phyloP scores from a whole-genome alignment of 1,140 invertebrate genomes.

The Drosophila parabipectinata region DNA sequence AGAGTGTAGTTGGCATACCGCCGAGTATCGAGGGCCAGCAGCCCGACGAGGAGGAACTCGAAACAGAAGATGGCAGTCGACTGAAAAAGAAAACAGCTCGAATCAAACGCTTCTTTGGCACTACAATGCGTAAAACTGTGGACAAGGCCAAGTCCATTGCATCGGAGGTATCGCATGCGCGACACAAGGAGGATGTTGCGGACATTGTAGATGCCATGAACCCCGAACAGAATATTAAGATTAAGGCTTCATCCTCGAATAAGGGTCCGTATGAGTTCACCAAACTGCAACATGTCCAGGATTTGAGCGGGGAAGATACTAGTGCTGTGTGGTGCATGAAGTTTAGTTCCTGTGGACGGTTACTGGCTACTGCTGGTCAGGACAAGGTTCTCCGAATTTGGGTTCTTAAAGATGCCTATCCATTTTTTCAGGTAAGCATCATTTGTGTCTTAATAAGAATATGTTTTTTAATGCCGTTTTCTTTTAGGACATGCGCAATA shows the following conservation, averaged over 20 bases:
- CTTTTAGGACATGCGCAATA: slow-evolving; percentile 94
- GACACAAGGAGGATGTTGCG: slow-evolving; percentile 93
- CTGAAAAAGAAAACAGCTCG: slow-evolving; percentile 87
- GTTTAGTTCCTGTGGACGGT: slow-evolving; percentile 96
- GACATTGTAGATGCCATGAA: slow-evolving; percentile 93
- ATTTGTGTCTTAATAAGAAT: slow-evolving; percentile 16
- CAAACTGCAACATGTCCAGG: slow-evolving; percentile 88
- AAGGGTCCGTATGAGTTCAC: slow-evolving; percentile 98
- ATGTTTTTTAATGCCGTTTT: background rate
- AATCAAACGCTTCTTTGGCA: slow-evolving; percentile 93
- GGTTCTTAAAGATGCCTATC: slow-evolving; percentile 94
- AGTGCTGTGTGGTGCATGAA: slow-evolving; percentile 99
- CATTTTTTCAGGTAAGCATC: slow-evolving; percentile 90
- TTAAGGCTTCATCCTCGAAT: slow-evolving; percentile 96
- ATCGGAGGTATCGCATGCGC: slow-evolving; percentile 92
- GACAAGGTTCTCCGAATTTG: slow-evolving; percentile 96
- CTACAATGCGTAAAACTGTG: slow-evolving; percentile 94
- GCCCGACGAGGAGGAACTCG: slow-evolving; percentile 85
- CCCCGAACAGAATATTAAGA: slow-evolving; percentile 94
- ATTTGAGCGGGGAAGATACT: slow-evolving; percentile 92
- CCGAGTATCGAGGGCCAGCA: slow-evolving; percentile 86
- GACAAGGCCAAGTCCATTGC: slow-evolving; percentile 95
- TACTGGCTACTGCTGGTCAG: slow-evolving; percentile 98
- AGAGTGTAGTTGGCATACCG: slow-evolving; percentile 92
- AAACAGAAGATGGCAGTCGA: slow-evolving; percentile 82